Base-by-base conservation (phyloP, 2,113 vertebrate genomes). In the Chaenocephalus aceratus region DNA sequence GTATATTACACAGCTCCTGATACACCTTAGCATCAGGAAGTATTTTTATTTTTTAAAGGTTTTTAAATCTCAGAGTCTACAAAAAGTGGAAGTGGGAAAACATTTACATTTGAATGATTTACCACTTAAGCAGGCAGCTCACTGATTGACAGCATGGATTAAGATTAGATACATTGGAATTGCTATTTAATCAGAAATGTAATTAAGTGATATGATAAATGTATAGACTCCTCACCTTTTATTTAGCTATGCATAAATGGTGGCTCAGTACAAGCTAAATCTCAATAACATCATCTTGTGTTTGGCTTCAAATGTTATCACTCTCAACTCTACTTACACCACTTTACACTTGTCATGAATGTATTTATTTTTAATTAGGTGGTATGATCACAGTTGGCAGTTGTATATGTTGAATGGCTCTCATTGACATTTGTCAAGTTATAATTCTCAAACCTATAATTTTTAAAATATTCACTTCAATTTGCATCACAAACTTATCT, bases 11-110 rank as follows among this genome's bases (percentile, higher is more conserved):
- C 48, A 2, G 34, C 16, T 46, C 51, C 11, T 51, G 23, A 44
- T 34, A 10, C 15, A 16, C 5, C 54, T 52, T 12, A 16, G 10
- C 71, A 46, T 46, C 14, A 36, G 1, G 18, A 66, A 45, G 44
- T 45, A 52, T 56, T 45, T 30, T 57, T 59, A 75, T 61, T 10
- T 45, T 45, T 63, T 6, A 62, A 41, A 66, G 46, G 49, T 62
- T 12, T 45, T 12, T 45, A 62, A 34, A 7, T 16, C 8, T 18
- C 56, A 23, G 16, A 44, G 51, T 36, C 8, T 10, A 51, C 3
- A 41, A 44, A 64, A 10, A 41, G 36, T 41, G 36, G 36, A 1
- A 41, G 7, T 41, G 36, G 36, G 36, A 41, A 41, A 41, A 41
- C 36, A 41, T 41, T 41, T 41, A 41, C 36, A 41, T 41, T 41